Evolutionary conservation across 1,140 invertebrate genomes (phyloP).

Genomic region (Leptinotarsa texana): DNA sequence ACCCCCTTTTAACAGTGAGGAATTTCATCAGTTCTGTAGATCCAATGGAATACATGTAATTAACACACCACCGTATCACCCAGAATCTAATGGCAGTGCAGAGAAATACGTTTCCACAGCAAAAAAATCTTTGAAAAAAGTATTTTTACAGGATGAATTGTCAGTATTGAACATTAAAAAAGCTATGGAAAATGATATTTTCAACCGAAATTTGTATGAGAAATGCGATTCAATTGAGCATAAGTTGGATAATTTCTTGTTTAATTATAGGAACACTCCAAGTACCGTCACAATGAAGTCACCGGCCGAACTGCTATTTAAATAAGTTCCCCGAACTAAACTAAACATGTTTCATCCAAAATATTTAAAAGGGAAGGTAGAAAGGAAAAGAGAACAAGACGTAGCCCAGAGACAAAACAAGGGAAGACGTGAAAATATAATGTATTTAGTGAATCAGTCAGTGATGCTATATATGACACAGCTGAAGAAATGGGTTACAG

Average conservation of each 20-base stretch:
- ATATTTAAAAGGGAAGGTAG: too few species aligned
- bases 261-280: conserved; percentile 17
- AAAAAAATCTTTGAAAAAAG: conserved; percentile 13
- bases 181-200: too few species aligned
- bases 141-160: conserved; percentile 11
- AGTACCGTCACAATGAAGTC: too few species aligned
- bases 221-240: not conserved
- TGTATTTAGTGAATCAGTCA: too few species aligned
- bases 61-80: conserved; percentile 30
- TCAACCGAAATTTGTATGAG: too few species aligned
- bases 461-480: not conserved
- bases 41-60: conserved; percentile 28
- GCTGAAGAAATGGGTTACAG: not conserved
- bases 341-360: too few species aligned
- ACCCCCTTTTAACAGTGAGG: conserved; percentile 32
- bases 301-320: conserved; percentile 14
- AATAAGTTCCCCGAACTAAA: not conserved
- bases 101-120: conserved; percentile 27
- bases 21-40: conserved; percentile 25
- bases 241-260: conserved; percentile 24
- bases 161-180: conserved; percentile 1
- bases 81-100: conserved; percentile 27
- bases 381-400: not conserved
- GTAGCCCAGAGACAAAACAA: too few species aligned
- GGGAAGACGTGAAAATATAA: too few species aligned